Base-by-base conservation (phyloP, 1,140 invertebrate species). In the Lanistes nyassanus region DNA sequence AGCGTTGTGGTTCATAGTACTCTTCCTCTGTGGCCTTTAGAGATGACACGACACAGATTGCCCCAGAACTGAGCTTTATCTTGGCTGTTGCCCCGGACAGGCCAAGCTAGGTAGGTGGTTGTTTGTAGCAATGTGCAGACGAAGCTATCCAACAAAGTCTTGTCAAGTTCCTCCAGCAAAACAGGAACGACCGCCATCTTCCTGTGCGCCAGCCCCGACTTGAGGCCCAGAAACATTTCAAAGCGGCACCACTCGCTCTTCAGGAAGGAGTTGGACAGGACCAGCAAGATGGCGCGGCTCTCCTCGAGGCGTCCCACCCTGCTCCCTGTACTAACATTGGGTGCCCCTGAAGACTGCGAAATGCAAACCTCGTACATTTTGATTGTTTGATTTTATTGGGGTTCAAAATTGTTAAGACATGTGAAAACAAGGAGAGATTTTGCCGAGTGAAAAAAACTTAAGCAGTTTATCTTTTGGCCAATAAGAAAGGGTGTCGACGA, bases 191-290 rank as follows among this genome's bases (percentile, higher is more conserved):
- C 6, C 1, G 68, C 34, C 1, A 34, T 19, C 19, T 36, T 29
- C 2, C 13, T 53, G 51, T 31, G 1, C 3, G 36, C 51, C 26
- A 75, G 39, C 13, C 60, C 42, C 6, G 42, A 55, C 51, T 73
- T 75, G 37, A 73, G 37, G 16, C 67, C 74, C 21, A 79, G 47
- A 42, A 67, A 69, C 23, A 79, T 36, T 42, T 79, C 75, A 65
- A 73, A 79, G 39, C 76, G 71, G 36, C 42, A 47, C 42, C 42
- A 47, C 0, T 47, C 42, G 42, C 42, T 47, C 19, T 47, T 47
- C 42, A 47, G 31, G 69, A 76, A 79, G 16, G 71, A 47, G 47
- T 79, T 79, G 11, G 70, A 74, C 29, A 79, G 53, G 19, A 79
- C 55, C 9, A 76, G 53, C 29, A 79, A 39, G 34, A 79, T 68